Evolutionary conservation across 2,797 vertebrate species (phyloP), one percentile per base, ranked within the genome.

Genomic region (Cichlasoma orientale): DNA sequence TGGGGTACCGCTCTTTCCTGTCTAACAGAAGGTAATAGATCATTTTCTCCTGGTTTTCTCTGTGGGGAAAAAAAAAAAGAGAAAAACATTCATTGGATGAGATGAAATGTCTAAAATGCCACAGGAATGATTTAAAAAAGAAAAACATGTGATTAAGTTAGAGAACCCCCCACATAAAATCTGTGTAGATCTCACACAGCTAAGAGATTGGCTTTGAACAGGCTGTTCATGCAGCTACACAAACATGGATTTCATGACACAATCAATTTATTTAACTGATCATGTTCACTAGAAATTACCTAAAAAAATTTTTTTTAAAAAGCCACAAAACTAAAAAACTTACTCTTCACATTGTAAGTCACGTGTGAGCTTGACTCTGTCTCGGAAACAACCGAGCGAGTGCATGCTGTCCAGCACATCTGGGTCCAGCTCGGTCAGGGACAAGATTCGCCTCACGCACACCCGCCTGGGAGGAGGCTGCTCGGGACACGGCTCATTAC

Each of bases 11-110:
- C 88, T 98, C 97, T 86, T 98, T 98, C 76, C 97, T 96, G 92
- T 98, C 97, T 88, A 98, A 90, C 79, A 98, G 95, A 79, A 98
- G 94, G 83, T 97, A 98, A 89, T 98, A 98, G 59, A 98, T 98
- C 97, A 98, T 98, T 88, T 98, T 98, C 90, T 98, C 97, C 90
- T 98, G 97, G 89, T 98, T 98, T 85, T 98, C 97, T 84, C 97
- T 98, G 79, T 31, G 38, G 74, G 38, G 13, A 71, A 23, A 82
- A 29, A 66, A 5, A 36, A 25, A 18, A 73, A 21, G 13, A 63
- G 3, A 68, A 50, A 70, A 10, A 25, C 1, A 68, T 3, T 54
- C 6, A 44, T 18, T n/a, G 4, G 21, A 29, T 50, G 25, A 33
- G 7, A 72, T 38, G 9, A 11, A 36, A 36, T 36, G 36, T 36